Conservation (phyloP, 2,888 invertebrate genomes). For the Synergus umbraculus region DNA sequence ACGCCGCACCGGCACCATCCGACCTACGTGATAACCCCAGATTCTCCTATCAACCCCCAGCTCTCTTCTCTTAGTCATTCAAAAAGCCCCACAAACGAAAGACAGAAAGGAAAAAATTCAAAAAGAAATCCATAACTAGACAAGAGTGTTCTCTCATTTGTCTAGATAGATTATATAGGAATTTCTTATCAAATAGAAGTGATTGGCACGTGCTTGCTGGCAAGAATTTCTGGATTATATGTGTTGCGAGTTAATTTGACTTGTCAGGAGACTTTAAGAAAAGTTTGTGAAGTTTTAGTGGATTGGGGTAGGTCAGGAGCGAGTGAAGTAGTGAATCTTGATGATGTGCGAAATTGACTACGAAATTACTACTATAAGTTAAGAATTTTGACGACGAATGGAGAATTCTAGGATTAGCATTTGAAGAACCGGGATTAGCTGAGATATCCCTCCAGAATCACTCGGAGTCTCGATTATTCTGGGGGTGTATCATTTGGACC, state of each 20-base stretch:
- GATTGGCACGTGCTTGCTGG: background rate
- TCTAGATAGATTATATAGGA: background rate
- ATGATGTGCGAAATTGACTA: background rate
- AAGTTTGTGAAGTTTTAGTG: conserved; percentile 12
- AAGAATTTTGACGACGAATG: background rate
- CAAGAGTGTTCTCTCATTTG: background rate
- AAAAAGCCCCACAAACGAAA: background rate
- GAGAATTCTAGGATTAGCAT: background rate
- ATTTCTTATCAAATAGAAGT: background rate
- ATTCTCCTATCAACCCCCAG: conserved; percentile 54
- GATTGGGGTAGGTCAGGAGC: conserved; percentile 29
- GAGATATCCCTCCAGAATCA: conserved; percentile 51
- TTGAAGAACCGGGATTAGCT: background rate
- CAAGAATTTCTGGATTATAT: background rate
- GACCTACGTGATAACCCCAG: conserved; percentile 68
- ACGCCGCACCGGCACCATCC: conserved; percentile 76
- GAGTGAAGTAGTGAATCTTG: background rate
- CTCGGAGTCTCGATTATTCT: conserved; percentile 57
- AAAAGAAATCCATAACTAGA: background rate
- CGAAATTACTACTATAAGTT: too few species aligned
- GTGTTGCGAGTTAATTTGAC: background rate
- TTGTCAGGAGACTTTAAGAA: background rate
- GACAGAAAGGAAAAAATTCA: background rate
- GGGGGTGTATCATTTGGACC: conserved; percentile 41
- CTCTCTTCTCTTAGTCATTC: background rate